Base-by-base conservation (phyloP, 2,888 invertebrate species). In the Papilio protenor region DNA sequence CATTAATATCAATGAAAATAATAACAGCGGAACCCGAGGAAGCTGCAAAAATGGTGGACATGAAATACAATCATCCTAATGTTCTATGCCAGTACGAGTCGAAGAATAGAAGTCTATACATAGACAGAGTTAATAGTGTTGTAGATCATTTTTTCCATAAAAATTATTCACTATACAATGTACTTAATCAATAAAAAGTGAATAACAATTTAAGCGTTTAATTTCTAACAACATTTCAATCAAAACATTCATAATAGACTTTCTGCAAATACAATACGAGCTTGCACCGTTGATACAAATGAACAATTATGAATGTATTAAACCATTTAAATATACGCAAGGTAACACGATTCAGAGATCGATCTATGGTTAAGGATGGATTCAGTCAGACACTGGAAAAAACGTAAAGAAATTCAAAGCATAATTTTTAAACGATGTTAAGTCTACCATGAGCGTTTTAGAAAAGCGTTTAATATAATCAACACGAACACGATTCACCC, bases 1-100 rank as follows among this genome's bases (percentile, higher is more conserved):
- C 92, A 77, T 84, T 93, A 78, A 87, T 92, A 81, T 91, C 92
- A 33, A 90, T 92, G 92, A 90, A 90, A 85, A 92, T 93, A 84
- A 91, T 93, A 83, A 93, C 93, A 33, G 90, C 91, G 12, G 85
- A 85, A 55, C 84, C 85, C 59, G 92, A 91, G 71, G 90, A 91
- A 52, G 91, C 91, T 14, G 83, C 88, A 55, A 88, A 90, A 85
- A 89, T 92, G 90, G 87, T 87, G 73, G 90, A 90, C 85, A 86
- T 87, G 82, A 90, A 88, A 87, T 87, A 90, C 84, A 86, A 87
- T 80, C 81, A 82, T 70, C 77, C 80, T 59, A 86, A 88, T 81
- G 84, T 86, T 79, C 80, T 86, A 70, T 83, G 80, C 77, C 86
- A 85, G 55, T 82, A 84, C 70, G 82, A 88, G 77, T 83, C 84